Base-by-base conservation (phyloP, 2,113 vertebrate species). In the Podarcis raffonei region DNA sequence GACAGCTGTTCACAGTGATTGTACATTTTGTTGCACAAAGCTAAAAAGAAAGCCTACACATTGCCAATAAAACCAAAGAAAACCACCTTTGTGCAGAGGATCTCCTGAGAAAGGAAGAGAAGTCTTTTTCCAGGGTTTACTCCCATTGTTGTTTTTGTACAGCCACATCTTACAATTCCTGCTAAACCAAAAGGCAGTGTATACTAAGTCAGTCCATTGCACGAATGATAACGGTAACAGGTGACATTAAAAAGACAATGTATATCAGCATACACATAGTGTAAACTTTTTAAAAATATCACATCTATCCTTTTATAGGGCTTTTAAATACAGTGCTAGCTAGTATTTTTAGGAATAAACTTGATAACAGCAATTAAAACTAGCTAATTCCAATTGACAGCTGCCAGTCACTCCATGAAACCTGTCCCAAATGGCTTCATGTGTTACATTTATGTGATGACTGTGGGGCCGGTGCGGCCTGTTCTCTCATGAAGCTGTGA, bases 401-500 rank as follows among this genome's bases (percentile, higher is more conserved):
- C n/a, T 62, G 80, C 0, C 77, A 71, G 23, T n/a, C 22, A 11
- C n/a, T 66, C 37, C 42, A 42, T 68, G 27, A 23, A n/a, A 15
- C 48, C 74, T 16, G 0, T 1, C 53, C 48, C 74, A 87, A 82
- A 57, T 68, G 0, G 15, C 0, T 42, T 25, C 75, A 75, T 62
- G 42, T 13, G 18, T 83, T 2, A 35, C 59, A 77, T 94, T 97
- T 98, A 99, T 96, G 99, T 99, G 94, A 99, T 99, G 91, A 99
- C 99, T 1, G 99, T 99, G 3, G 99, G 99, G 6, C 96, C 98
- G 0, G 96, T 94, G 90, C 99, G 99, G 37, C 98, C 98, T 0
- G 98, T 99, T 83, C 95, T 95, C 86, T 99, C 98, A 0, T 98
- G 97, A 20, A 99, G 98, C 92, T 99, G 97, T 7, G 99, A 99